A percentile compares a stretch with the other conserved stretches of the same genome.
Conservation (phyloP, 2,888 invertebrate species). For the Ochropleura plecta region DNA sequence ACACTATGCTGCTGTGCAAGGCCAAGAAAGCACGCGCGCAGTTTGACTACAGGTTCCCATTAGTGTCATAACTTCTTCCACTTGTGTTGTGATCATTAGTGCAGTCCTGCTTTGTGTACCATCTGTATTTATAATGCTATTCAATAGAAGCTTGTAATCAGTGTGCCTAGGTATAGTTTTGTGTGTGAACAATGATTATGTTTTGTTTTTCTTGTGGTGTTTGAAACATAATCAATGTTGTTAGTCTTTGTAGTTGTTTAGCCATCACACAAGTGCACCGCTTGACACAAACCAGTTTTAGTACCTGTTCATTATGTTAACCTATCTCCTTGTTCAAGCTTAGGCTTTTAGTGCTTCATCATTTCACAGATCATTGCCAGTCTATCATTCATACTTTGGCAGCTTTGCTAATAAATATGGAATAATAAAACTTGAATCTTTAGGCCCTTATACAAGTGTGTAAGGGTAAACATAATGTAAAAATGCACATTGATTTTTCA, state of each 20-base stretch:
- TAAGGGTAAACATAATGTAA: too few species aligned
- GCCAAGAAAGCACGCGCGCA: constrained; percentile 93
- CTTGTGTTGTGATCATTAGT: constrained; percentile 89
- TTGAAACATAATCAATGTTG: constrained; percentile 66
- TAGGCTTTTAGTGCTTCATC: constrained; percentile 62
- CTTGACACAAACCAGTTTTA: constrained; percentile 67
- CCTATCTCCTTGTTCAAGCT: constrained; percentile 50
- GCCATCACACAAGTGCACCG: constrained; percentile 65
- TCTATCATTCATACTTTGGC: constrained; percentile 29
- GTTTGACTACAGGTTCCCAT: constrained; percentile 92
- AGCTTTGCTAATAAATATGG: constrained; percentile 38
- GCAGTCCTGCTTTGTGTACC: constrained; percentile 85
- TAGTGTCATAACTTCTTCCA: constrained; percentile 83
- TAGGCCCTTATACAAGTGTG: background rate
- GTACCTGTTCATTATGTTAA: constrained; percentile 60
- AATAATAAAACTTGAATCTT: constrained; percentile 3
- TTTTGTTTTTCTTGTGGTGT: constrained; percentile 42
- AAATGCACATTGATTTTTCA: too few species aligned
- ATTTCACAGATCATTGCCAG: constrained; percentile 52
- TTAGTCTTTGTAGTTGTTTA: constrained; percentile 53
- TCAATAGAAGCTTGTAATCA: constrained; percentile 75
- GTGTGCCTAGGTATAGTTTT: constrained; percentile 71
- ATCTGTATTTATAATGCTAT: constrained; percentile 74
- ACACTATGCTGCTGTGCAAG: constrained; percentile 93
- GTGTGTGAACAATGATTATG: constrained; percentile 64